These are phyloP conservation scores for Trisateles emortualis DNA, from an alignment of 2,888 invertebrate species.

Conservation along the genomic window DNA sequence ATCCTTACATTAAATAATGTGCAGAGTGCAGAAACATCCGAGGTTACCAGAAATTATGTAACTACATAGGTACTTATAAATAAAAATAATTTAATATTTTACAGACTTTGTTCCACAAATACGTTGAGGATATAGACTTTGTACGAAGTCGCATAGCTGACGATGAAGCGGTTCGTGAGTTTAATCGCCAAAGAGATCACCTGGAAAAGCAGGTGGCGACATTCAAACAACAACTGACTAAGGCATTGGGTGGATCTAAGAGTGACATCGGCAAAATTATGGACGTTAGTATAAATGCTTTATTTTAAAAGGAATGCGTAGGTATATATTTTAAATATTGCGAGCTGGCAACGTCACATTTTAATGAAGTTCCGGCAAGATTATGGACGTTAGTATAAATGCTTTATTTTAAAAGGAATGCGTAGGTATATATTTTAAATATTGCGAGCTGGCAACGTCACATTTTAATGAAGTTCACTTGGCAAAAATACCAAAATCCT, in stretches of 20 bases:
- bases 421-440: no score
- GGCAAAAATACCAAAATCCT: no score
- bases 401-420: not conserved
- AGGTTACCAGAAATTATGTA: no score
- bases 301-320: no score
- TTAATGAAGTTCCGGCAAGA: no score
- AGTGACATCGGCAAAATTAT: constrained; percentile 89
- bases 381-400: constrained; percentile 86
- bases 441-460: no score
- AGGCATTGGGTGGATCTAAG: constrained; percentile 76
- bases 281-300: constrained; percentile 76
- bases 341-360: no score
- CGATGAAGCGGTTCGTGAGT: constrained; percentile 91
- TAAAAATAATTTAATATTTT: not conserved
- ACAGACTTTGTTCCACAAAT: constrained; percentile 89
- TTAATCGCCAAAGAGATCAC: constrained; percentile 93
- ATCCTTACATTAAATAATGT: no score
- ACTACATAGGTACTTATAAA: no score
- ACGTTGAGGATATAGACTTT: constrained; percentile 90
- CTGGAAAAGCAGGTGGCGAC: constrained; percentile 88
- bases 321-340: no score
- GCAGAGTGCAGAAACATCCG: no score
- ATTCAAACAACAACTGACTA: constrained; percentile 69
- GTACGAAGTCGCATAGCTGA: constrained; percentile 89
- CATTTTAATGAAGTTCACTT: no score